Conservation (phyloP, 2,888 invertebrate genomes). For the Agonopterix subpropinquella region DNA sequence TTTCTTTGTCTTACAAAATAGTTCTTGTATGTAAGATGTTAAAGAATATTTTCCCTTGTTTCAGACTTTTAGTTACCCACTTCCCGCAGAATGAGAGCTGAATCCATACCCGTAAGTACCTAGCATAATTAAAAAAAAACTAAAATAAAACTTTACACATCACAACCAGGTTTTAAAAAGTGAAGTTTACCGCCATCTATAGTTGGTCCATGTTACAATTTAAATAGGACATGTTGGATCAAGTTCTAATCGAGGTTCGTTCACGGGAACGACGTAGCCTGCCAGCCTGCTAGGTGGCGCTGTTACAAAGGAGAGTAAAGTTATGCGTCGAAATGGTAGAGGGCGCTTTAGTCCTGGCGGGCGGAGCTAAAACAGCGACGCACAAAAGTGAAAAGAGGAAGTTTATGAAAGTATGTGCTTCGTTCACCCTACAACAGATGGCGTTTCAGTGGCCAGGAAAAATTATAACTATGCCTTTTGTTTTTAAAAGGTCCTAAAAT, state of each 20-base stretch:
- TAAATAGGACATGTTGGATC: conserved; percentile 20
- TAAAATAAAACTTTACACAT: conserved; percentile 27
- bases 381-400: not conserved
- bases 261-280: not conserved
- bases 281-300: conserved; percentile 19
- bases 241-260: not conserved
- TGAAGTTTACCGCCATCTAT: conserved; percentile 46
- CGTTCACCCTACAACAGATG: conserved; percentile 30
- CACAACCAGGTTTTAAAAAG: conserved; percentile 32
- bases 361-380: not conserved
- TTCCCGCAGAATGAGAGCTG: conserved; percentile 42
- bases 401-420: conserved; percentile 9
- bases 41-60: conserved; percentile 28
- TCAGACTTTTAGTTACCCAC: conserved; percentile 50
- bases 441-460: conserved; percentile 15
- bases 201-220: conserved; percentile 14
- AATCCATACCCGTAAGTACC: conserved; percentile 64
- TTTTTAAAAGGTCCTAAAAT: too few relatives aligned
- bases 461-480: not conserved
- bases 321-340: not conserved
- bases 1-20: too few relatives aligned
- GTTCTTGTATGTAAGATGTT: too few relatives aligned
- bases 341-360: conserved; percentile 1
- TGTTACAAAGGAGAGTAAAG: conserved; percentile 1
- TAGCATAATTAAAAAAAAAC: conserved; percentile 15